A percentile compares a stretch with the other conserved stretches of the same genome.
phyloP scores from a whole-genome alignment of 2,797 vertebrate species.

The Ambastaia sidthimunki region DNA sequence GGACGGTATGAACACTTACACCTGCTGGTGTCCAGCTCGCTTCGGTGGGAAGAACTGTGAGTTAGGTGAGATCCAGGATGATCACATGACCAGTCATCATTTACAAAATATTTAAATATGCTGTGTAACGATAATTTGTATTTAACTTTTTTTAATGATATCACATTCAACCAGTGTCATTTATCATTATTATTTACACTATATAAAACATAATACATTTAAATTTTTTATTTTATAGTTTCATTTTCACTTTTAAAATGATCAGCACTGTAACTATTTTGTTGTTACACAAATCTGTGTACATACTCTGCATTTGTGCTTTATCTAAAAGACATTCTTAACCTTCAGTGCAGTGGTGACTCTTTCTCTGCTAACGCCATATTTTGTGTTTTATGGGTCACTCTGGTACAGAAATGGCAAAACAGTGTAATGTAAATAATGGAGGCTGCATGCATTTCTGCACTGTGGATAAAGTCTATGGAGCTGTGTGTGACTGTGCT shows the following conservation, averaged over 20 bases:
- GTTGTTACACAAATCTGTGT: no score
- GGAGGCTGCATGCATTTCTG: slow-evolving; percentile 93
- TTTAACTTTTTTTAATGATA: no score
- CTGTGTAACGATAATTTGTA: no score
- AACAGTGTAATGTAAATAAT: slow-evolving; percentile 80
- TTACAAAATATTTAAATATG: neutral
- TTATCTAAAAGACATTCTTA: no score
- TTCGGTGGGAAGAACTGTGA: slow-evolving; percentile 93
- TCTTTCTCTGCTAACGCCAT: neutral
- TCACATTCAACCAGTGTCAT: no score
- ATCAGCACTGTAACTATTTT: no score
- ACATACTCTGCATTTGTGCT: no score
- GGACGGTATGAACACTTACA: slow-evolving; percentile 83
- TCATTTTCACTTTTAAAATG: no score
- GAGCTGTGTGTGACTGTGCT: slow-evolving; percentile 82
- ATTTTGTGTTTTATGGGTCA: slow-evolving; percentile 11
- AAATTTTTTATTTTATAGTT: no score
- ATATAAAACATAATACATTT: no score
- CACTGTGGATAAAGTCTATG: slow-evolving; percentile 56
- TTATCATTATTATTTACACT: no score
- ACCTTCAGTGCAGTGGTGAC: neutral
- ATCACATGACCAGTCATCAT: neutral
- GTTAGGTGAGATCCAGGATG: slow-evolving; percentile 77
- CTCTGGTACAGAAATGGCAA: slow-evolving; percentile 67
- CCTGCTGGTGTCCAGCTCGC: slow-evolving; percentile 85